A percentile compares a stretch with the other conserved stretches of the same genome.
phyloP scores from a whole-genome alignment of 1,140 invertebrate genomes.

The Batillaria attramentaria region DNA sequence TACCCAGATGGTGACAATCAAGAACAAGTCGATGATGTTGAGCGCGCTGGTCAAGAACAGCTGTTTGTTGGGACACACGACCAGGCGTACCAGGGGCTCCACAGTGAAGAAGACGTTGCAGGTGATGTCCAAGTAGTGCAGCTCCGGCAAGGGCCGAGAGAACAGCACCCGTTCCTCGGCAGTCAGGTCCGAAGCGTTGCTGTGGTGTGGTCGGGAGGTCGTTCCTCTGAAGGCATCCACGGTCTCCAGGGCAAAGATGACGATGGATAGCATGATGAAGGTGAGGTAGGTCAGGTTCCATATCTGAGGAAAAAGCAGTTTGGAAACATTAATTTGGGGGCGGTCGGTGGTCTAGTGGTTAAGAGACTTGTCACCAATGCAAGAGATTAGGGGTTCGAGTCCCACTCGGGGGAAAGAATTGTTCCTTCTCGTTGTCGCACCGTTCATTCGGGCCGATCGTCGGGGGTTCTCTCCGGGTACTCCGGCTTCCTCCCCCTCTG shows the following conservation, averaged over 20 bases:
- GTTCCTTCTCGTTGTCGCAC: no score
- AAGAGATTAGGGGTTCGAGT: no score
- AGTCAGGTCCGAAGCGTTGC: background rate
- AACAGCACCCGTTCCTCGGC: constrained; percentile 9
- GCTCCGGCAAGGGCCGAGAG: constrained; percentile 18
- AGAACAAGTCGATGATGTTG: constrained; percentile 35
- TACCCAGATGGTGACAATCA: constrained; percentile 31
- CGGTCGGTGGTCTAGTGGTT: no score
- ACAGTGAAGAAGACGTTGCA: constrained; percentile 38
- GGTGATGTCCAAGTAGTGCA: constrained; percentile 34
- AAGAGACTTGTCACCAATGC: no score
- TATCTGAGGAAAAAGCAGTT: constrained; percentile 20
- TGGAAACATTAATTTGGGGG: background rate
- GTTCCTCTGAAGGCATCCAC: constrained; percentile 29
- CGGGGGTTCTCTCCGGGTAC: no score
- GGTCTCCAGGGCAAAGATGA: constrained; percentile 34
- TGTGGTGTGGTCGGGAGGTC: background rate
- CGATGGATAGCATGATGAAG: constrained; percentile 36
- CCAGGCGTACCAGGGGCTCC: constrained; percentile 24
- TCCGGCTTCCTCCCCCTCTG: no score
- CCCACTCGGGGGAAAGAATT: no score
- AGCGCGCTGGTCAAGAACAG: constrained; percentile 24
- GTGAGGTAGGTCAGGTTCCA: constrained; percentile 36
- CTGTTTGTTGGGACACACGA: constrained; percentile 28
- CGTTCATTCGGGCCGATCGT: no score